Conservation (phyloP, 2,888 invertebrate species). For the Conus canariensis region DNA sequence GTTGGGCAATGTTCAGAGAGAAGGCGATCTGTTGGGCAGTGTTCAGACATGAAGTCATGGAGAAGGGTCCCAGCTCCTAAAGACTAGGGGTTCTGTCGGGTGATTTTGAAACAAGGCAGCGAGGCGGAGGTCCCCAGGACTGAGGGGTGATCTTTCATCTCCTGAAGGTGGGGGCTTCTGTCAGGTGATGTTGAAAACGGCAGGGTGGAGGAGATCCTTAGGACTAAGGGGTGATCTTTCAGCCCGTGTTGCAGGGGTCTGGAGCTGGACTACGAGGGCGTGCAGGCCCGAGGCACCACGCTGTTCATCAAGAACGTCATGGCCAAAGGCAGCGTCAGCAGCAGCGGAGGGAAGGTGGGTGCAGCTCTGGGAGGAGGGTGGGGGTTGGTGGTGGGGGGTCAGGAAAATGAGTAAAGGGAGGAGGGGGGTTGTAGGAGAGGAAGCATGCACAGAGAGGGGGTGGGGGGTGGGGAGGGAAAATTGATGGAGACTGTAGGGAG, state of each 20-base stretch:
- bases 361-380: constrained; percentile 60
- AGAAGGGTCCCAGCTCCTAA: too few relatives aligned
- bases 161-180: neutral
- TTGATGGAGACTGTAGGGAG: neutral
- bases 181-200: too few relatives aligned
- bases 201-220: too few relatives aligned
- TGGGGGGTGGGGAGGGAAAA: constrained; percentile 61
- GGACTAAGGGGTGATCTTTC: too few relatives aligned
- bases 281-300: constrained; percentile 67
- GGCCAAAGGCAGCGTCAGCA: constrained; percentile 70
- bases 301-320: constrained; percentile 72
- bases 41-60: too few relatives aligned
- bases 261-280: constrained; percentile 66
- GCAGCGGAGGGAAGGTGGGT: constrained; percentile 70
- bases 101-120: too few relatives aligned
- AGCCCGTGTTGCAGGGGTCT: constrained; percentile 68
- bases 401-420: constrained; percentile 68
- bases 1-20: too few relatives aligned
- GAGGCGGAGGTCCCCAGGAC: too few relatives aligned
- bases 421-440: constrained; percentile 75
- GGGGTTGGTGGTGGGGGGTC: constrained; percentile 63
- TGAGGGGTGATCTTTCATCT: neutral
- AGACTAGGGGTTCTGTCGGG: too few relatives aligned
- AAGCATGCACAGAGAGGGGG: constrained; percentile 61
- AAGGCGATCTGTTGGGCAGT: too few relatives aligned